Evolutionary conservation across 2,888 invertebrate genomes (phyloP).

Genomic region (Leucophenga maculata): DNA sequence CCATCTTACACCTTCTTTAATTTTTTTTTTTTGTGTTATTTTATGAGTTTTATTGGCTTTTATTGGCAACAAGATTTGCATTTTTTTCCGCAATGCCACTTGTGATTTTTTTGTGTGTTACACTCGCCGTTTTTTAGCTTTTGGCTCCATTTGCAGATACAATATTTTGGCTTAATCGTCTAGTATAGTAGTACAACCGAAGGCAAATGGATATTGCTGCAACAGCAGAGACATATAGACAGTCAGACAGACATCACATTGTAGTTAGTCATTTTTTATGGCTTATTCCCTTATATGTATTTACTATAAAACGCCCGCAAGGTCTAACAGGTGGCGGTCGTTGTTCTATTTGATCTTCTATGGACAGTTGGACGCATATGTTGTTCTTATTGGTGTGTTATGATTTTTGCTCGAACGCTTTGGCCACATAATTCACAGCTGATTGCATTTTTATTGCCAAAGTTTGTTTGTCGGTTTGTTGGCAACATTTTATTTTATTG

Average conservation of each 20-base stretch:
- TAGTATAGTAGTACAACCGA: background rate
- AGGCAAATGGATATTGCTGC: no score
- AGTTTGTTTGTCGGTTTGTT: constrained; percentile 46
- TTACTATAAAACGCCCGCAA: constrained; percentile 36
- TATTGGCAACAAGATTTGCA: constrained; percentile 65
- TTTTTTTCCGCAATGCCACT: constrained; percentile 49
- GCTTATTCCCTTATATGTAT: constrained; percentile 30
- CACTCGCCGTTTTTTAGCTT: constrained; percentile 9
- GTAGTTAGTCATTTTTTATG: constrained; percentile 70
- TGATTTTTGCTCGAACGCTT: constrained; percentile 30
- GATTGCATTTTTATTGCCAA: constrained; percentile 69
- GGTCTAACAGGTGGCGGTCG: constrained; percentile 64
- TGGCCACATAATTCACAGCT: constrained; percentile 63
- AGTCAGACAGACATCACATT: constrained; percentile 29
- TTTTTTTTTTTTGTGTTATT: constrained; percentile 56
- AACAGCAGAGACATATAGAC: no score
- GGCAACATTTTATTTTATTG: constrained; percentile 2
- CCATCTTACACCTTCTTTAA: background rate
- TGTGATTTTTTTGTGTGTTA: constrained; percentile 28
- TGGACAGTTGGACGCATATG: constrained; percentile 33
- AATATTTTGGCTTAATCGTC: constrained; percentile 26
- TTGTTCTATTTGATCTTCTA: background rate
- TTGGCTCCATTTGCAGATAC: constrained; percentile 22
- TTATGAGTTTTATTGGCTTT: constrained; percentile 67
- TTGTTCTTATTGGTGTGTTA: background rate